phyloP scores from a whole-genome alignment of 30 jellyfish, hydroid and myxozoan genomes.

The Phacellophora camtschatica region DNA sequence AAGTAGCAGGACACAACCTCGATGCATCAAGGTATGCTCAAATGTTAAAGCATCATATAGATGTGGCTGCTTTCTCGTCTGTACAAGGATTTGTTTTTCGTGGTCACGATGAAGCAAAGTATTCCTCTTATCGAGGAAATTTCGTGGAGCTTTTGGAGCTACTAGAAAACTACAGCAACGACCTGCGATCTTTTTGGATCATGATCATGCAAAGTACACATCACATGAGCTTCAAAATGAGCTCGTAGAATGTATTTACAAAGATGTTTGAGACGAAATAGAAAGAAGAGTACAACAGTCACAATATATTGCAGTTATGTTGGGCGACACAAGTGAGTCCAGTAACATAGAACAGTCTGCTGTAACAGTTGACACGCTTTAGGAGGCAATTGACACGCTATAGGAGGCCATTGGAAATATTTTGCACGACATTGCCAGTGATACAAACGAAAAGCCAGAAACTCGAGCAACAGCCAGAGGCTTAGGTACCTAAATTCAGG shows the following conservation, averaged over 20 bases:
- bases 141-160: slow-evolving; percentile 15
- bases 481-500: background rate
- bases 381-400: background rate
- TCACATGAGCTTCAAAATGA: background rate
- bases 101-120: slow-evolving; percentile 27
- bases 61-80: slow-evolving; percentile 10
- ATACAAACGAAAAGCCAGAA: slow-evolving; percentile 20
- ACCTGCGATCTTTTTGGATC: slow-evolving; percentile 1
- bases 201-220: background rate
- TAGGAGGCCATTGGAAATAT: background rate
- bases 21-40: slow-evolving; percentile 13
- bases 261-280: background rate
- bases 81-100: slow-evolving; percentile 49
- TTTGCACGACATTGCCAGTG: background rate
- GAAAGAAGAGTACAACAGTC: background rate
- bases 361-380: background rate
- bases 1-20: background rate
- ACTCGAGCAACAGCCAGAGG: slow-evolving; percentile 2
- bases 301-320: background rate
- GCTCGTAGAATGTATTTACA: background rate
- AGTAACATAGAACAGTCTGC: background rate
- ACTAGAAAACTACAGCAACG: slow-evolving; percentile 7
- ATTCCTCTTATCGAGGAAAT: slow-evolving; percentile 16
- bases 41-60: slow-evolving; percentile 9
- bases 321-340: background rate